Base-by-base conservation (phyloP, 2,113 vertebrate genomes). In the Patagioenas fasciata region DNA sequence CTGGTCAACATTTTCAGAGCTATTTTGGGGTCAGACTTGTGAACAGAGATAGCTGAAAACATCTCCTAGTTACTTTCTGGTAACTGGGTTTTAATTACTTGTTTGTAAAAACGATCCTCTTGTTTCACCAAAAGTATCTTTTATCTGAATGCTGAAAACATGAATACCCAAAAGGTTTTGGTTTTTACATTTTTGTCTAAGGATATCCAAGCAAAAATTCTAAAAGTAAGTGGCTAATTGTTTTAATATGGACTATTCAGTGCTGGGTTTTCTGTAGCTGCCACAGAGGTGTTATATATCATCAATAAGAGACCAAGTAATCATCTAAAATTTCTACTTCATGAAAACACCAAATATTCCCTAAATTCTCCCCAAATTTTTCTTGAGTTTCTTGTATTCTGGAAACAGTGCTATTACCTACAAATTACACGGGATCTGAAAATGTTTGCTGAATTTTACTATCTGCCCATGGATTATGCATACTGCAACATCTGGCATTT, bases 41-140 rank as follows among this genome's bases (percentile, higher is more conserved):
- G 89, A 97, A 89, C 12, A 95, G 77, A 94, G 94, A 95, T 91
- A 92, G 78, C 70, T 75, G 54, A 87, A 96, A 95, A 79, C 44
- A 86, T 93, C 57, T 86, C 87, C 86, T 95, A 91, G 83, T 89
- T 92, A 84, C 89, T 92, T 93, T 95, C 84, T 89, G 32, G 79
- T 81, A 95, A 95, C 31, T 89, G 57, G 7, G 19, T 61, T 94
- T 93, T 91, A 93, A 93, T 93, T 85, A 89, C 44, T 87, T 95
- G 65, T 92, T 94, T 89, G 40, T 79, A 66, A 89, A 86, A 85
- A 79, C 10, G 72, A 69, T 89, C 48, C 21, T 0, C 0, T 79
- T 80, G 21, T 95, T 89, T 84, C 84, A 84, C 24, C 36, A 87
- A 84, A 84, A 81, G 60, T 57, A 61, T 72, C 29, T 79, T 92